Base-by-base conservation (phyloP, 2,888 invertebrate species). In the Gastracanthus pulcherrimus region DNA sequence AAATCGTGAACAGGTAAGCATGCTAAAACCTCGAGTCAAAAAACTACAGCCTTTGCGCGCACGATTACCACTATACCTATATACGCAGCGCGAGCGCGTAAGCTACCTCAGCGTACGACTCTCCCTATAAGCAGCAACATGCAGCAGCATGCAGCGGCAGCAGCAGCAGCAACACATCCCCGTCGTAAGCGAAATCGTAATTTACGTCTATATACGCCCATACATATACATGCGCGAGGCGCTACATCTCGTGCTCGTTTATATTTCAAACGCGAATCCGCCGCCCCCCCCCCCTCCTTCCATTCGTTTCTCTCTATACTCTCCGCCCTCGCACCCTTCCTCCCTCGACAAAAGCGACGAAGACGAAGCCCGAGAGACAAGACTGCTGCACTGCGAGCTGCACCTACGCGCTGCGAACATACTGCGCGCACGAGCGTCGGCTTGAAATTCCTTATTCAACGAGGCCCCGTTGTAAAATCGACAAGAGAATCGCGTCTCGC, bases 261-360 rank as follows among this genome's bases (percentile, higher is more conserved):
- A 71, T 71, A 71, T 77, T 77, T 77, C 62, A 78, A 78, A 78
- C n/a, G 64, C 34, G 64, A 62, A 51, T 71, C 48, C 31, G 58
- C 69, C 45, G 36, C 51, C 29, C 55, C 16, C 19, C 26, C 11
- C 16, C 13, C 19, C 26, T 1, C 0, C 13, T 11, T 29, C 3
- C 36, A 13, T 16, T 31, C 29, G 36, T 64, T 71, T n/a, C n/a
- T n/a, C n/a, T n/a, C n/a, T n/a, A n/a, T n/a, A n/a, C n/a, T n/a
- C n/a, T n/a, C 69, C 45, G 36, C 51, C 29, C 55, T n/a, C 19
- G n/a, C 11, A 7, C 13, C 19, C 26, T 1, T 0, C 13, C n/a
- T 29, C 3, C 36, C 9, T 16, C 31, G 19, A 26, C 51, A 66
- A 62, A 62, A 64, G 70, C 64, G 51, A 48, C 13, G 36, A 51